Evolutionary conservation across 1,140 invertebrate genomes (phyloP).

Genomic region (Samia ricini): DNA sequence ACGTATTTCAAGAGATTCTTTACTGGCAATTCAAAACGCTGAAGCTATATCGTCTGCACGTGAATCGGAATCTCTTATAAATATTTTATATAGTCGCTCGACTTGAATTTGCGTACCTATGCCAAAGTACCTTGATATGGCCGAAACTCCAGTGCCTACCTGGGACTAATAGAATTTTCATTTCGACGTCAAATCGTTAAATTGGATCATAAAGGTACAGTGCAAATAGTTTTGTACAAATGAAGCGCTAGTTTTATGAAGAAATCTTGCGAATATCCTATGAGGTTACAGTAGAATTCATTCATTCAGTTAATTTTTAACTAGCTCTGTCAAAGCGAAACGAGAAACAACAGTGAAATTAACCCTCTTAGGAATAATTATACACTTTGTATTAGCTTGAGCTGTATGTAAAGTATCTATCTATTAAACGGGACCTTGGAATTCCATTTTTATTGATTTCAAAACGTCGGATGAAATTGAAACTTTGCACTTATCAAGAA

Average conservation of each 20-base stretch:
- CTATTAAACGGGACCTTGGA: no score
- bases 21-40: background rate
- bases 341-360: no score
- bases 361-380: no score
- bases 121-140: constrained; percentile 27
- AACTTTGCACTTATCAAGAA: no score
- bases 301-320: no score
- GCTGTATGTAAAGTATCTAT: no score
- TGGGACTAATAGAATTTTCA: constrained; percentile 43
- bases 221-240: background rate
- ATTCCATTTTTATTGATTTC: no score
- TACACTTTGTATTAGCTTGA: no score
- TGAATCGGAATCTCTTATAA: constrained; percentile 43
- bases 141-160: constrained; percentile 33
- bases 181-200: constrained; percentile 32
- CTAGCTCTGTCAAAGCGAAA: no score
- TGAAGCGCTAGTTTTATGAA: no score
- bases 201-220: constrained; percentile 9
- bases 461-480: no score
- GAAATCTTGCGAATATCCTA: background rate
- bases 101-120: constrained; percentile 36
- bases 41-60: constrained; percentile 18
- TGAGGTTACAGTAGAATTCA: no score
- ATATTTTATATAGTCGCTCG: constrained; percentile 40
- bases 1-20: background rate